Evolutionary conservation across 2,113 vertebrate genomes (phyloP).

Genomic region (Brachypodius melanocephalos): DNA sequence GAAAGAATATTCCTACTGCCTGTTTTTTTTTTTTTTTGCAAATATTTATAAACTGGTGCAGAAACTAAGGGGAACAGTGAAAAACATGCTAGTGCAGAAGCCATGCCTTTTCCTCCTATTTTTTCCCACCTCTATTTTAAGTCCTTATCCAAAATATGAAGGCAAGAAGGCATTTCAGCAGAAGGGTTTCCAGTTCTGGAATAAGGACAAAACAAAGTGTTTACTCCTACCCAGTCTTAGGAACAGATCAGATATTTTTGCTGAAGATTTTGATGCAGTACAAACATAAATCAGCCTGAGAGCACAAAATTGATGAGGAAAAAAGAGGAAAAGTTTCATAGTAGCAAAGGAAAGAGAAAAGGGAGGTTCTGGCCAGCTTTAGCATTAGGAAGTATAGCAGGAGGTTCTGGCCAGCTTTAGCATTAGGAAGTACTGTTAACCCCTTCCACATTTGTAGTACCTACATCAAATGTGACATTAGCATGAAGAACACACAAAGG

Average conservation of each 20-base stretch:
- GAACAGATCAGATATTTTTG: neutral
- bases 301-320: neutral
- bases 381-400: neutral
- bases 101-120: neutral
- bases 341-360: neutral
- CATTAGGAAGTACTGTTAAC: neutral
- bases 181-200: constrained; percentile 10
- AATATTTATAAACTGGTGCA: neutral
- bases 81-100: neutral
- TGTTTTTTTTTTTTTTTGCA: neutral
- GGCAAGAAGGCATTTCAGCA: neutral
- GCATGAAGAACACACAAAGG: neutral
- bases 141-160: neutral
- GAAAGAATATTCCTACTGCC: neutral
- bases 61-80: neutral
- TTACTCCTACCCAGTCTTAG: neutral
- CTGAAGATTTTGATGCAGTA: neutral
- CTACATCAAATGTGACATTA: neutral
- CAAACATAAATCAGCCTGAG: neutral
- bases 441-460: neutral
- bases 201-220: neutral
- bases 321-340: neutral
- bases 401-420: neutral
- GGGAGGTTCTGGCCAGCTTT: neutral
- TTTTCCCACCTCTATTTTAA: constrained; percentile 36